Base-by-base conservation (phyloP, 2,888 invertebrate species). In the Tubulanus polymorphus region DNA sequence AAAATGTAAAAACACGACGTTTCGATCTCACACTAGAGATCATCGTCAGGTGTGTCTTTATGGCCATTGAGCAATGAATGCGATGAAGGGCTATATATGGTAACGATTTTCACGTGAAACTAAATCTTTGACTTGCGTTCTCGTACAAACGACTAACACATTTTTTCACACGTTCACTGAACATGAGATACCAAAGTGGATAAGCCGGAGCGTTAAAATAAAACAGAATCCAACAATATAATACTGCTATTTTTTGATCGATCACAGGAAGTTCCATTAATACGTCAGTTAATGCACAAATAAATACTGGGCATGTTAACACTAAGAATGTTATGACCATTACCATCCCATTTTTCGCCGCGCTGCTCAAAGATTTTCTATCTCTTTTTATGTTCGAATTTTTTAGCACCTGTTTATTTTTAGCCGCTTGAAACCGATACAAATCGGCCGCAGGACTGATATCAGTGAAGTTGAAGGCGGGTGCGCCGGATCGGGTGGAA, bases 141-240 rank as follows among this genome's bases (percentile, higher is more conserved):
- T n/a, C n/a, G n/a, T n/a, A n/a, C n/a, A n/a, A n/a, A n/a, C 66
- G 57, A 5, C 57, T 53, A 5, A 74, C 53, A 54, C 72, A 73
- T 47, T 69, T 69, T 27, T 69, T 60, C 1, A 75, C 74, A 0
- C 73, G 65, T 32, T 65, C 67, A 55, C 73, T 74, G 57, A 71
- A 74, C n/a, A 70, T 46, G 12, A 75, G 61, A 54, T 74, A 75
- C 75, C 75, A 75, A 5, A 70, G 56, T 0, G 75, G 73, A 51
- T 73, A 75, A 3, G 68, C 63, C 2, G 71, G 70, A 0, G 70
- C 67, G 57, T 74, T 75, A 8, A 72, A 41, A 56, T 65, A 71
- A 57, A 74, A 75, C 28, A 68, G 51, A n/a, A 73, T 53, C 25
- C 67, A 63, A 37, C 68, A 67, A 18, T 61, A 56, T 8, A 73